Evolutionary conservation across 2,888 invertebrate species (phyloP), one percentile per base, ranked within the genome.

Genomic region (Orchestes rusci): DNA sequence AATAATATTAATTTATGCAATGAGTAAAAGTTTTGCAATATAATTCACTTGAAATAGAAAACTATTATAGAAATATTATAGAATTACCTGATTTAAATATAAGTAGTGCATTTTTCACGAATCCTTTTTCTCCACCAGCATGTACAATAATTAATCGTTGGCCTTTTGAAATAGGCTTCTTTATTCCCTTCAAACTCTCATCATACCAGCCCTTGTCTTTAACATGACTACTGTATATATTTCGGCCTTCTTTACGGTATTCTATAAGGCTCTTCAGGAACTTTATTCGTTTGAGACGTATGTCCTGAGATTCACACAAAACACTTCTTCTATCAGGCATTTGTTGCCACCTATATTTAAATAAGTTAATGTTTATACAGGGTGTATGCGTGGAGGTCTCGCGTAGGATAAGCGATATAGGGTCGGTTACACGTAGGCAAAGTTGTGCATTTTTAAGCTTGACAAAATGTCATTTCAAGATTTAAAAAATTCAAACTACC

Each of bases 151-250:
- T 46, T 15, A 50, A 27, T 3, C 56, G 43, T 45, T 48, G 27
- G 7, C 53, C 56, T 55, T 56, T 58, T 7, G 55, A 50, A 16
- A 56, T 48, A 10, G 56, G 53, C 39, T 45, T 43, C 48, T 46
- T 48, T 20, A 48, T 10, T 2, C 51, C 50, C 29, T 50, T 40
- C 10, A 23, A 18, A 32, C 13, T 40, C 4, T 39, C 44, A 45
- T 51, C 42, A 20, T 29, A 32, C 42, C 41, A 51, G 10, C 36
- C 58, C 32, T 62, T 59, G 18, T 59, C 43, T 3, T 53, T 54
- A 3, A 36, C 8, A 37, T 62, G 60, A 31, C 56, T 61, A 44
- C 59, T 61, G 29, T 63, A 59, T 19, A 42, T 54, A 8, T 28
- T 30, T 2, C 53, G 43, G 15, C 52, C 50, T 27, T 40, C 45